Base-by-base conservation (phyloP, 2,888 invertebrate species). In the Standfussiana lucernea region DNA sequence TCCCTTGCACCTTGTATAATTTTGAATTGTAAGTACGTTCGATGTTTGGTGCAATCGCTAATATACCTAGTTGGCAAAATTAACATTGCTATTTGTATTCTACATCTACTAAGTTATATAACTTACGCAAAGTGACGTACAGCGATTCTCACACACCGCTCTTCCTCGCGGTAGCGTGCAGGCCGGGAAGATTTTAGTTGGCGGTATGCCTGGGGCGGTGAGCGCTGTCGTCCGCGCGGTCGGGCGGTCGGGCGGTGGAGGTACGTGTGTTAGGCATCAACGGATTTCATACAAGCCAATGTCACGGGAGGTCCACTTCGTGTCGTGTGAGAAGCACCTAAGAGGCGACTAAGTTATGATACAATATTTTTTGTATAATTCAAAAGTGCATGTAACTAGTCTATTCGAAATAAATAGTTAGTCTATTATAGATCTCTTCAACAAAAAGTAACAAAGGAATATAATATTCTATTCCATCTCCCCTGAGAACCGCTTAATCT, bases 401-500 rank as follows among this genome's bases (percentile, higher is more conserved):
- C n/a, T 56, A 56, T 28, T 47, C 21, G n/a, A 28, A 53, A 13
- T 53, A 61, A 21, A 35, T 24, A 11, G 35, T 35, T 5, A 56
- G 7, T 56, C 21, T 62, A n/a, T 24, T 37, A 15, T n/a, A 64
- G 40, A 64, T 37, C n/a, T 64, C 37, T 4, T n/a, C 28, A 62
- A 71, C 32, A n/a, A 11, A 61, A 66, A 40, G 66, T 75, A 61
- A 77, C 45, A 65, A 56, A 78, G 47, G 37, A 56, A 56, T 59
- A 56, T 77, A 72, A 47, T 72, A 65, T 78, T 77, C 56, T 47
- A 59, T 28, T 47, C 47, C 8, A 2, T 13, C 47, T 78, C 70
- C 50, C 69, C 37, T 0, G 74, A 35, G 77, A 56, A 47, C 50
- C 56, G 21, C 67, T 35, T 67, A 67, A 67, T 78, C 73, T 78